Percentiles rank a stretch among this genome's conserved stretches.
phyloP scores from a whole-genome alignment of 1,140 invertebrate species.

The Geopemphigus sp. region DNA sequence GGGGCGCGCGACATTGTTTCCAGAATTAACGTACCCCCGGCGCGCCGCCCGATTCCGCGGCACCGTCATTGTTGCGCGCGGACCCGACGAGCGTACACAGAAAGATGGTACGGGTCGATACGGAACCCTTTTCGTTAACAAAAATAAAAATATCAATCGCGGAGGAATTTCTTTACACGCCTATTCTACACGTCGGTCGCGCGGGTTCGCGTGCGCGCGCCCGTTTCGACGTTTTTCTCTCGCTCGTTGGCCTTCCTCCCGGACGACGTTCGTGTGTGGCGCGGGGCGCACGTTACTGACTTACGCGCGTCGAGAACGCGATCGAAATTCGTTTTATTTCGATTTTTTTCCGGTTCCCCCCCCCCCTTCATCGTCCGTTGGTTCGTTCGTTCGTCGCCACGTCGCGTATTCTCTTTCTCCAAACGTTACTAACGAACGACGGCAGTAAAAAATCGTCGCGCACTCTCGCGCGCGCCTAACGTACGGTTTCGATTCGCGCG shows the following conservation, averaged over 20 bases:
- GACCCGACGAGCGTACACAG: not conserved
- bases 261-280: not conserved
- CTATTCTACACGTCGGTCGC: not conserved
- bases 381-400: not conserved
- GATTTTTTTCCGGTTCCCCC: conserved; percentile 7
- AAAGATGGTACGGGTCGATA: conserved; percentile 41
- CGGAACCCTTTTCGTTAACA: conserved; percentile 47
- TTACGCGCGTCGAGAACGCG: not conserved
- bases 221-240: not conserved
- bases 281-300: too few relatives aligned
- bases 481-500: too few relatives aligned
- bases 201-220: not conserved
- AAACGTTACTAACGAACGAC: too few relatives aligned
- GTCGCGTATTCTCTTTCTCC: conserved; percentile 5
- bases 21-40: conserved; percentile 47
- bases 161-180: conserved; percentile 15
- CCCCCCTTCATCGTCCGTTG: too few relatives aligned
- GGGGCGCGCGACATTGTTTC: conserved; percentile 46
- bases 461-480: too few relatives aligned
- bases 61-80: not conserved
- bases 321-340: conserved; percentile 22
- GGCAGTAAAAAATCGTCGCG: too few relatives aligned
- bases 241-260: not conserved
- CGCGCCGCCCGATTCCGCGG: not conserved
- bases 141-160: conserved; percentile 35